A percentile compares a stretch with the other conserved stretches of the same genome.
Evolutionary conservation across 2,888 invertebrate species (phyloP).

Genomic region (Podabrus alpinus): DNA sequence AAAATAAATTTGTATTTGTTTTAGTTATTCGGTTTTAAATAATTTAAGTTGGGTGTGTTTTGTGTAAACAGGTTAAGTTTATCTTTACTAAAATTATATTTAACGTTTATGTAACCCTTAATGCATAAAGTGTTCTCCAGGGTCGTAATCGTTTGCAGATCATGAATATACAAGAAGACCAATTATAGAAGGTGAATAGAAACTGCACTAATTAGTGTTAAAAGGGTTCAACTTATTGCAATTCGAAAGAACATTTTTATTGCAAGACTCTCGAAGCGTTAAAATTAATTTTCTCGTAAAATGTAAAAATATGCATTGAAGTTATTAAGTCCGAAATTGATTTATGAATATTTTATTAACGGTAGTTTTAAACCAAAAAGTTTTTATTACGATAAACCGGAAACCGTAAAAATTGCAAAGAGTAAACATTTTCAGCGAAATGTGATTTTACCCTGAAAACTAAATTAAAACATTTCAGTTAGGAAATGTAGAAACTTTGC

Average conservation of each 20-base stretch:
- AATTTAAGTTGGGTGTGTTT: not conserved
- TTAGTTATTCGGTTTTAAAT: not conserved
- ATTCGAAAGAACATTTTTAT: not conserved
- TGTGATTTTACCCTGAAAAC: not conserved
- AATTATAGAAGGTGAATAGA: conserved; percentile 18
- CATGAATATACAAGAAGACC: conserved; percentile 24
- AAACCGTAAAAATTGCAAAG: not conserved
- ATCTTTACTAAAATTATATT: conserved; percentile 5
- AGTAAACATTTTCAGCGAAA: not conserved
- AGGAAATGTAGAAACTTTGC: not conserved
- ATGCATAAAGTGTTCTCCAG: conserved; percentile 21
- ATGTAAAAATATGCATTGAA: not conserved
- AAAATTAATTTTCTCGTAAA: not conserved
- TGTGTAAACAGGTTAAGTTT: conserved; percentile 1
- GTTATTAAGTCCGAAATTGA: not conserved
- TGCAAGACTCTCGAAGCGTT: not conserved
- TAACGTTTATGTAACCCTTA: conserved; percentile 11
- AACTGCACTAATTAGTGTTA: conserved; percentile 12
- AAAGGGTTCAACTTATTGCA: not conserved
- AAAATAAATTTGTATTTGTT: not conserved
- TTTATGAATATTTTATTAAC: conserved; percentile 2
- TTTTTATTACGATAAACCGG: conserved; percentile 2
- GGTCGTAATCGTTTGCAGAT: conserved; percentile 20
- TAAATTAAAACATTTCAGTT: not conserved
- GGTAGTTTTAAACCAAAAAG: not conserved